Evolutionary conservation across 1,140 invertebrate species (phyloP).

Genomic region (Listronotus bonariensis): DNA sequence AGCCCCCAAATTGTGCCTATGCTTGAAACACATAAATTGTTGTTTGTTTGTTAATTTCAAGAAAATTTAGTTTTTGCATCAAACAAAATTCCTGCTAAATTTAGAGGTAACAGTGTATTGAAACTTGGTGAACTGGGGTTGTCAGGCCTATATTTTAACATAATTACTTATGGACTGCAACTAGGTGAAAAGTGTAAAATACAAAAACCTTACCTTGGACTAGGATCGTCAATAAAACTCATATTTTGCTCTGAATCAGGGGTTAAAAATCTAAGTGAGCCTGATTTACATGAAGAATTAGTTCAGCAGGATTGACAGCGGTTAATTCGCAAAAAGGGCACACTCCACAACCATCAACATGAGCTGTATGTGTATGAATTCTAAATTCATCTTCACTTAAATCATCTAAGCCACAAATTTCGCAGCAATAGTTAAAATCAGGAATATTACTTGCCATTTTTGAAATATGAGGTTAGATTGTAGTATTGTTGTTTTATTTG

Average conservation of each 20-base stretch:
- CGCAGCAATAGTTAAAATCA: constrained; percentile 66
- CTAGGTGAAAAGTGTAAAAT: no score
- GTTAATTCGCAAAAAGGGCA: constrained; percentile 83
- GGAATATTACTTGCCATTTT: constrained; percentile 55
- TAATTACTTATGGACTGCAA: no score
- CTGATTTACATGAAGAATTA: constrained; percentile 77
- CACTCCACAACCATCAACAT: constrained; percentile 74
- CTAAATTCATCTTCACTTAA: constrained; percentile 80
- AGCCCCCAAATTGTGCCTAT: no score
- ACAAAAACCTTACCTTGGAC: constrained; percentile 68
- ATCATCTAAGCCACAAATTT: constrained; percentile 80
- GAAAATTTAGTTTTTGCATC: no score
- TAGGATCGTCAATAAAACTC: constrained; percentile 67
- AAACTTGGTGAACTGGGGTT: no score
- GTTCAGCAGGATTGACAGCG: constrained; percentile 71
- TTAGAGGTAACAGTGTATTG: no score
- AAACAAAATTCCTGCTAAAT: no score
- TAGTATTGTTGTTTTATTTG: neutral
- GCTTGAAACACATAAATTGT: no score
- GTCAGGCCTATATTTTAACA: no score
- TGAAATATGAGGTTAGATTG: constrained; percentile 11
- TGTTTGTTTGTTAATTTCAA: no score
- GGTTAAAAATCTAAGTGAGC: constrained; percentile 78
- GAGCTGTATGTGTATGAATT: constrained; percentile 73
- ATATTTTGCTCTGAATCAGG: constrained; percentile 66